Evolutionary conservation across 1,140 invertebrate genomes (phyloP).

Genomic region (Brachionus plicatilis): DNA sequence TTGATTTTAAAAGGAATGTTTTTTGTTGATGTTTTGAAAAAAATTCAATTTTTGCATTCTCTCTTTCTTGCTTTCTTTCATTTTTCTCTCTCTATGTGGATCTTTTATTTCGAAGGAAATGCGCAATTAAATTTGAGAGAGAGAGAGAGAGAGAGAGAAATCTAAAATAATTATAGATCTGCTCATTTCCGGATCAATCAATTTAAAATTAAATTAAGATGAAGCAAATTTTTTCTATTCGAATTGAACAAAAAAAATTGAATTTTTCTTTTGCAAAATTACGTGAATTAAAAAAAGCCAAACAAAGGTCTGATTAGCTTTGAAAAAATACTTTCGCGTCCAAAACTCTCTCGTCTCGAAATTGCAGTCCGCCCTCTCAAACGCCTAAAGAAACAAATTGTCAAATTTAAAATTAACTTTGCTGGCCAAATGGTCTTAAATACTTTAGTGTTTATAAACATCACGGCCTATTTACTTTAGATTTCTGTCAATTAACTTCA

Average conservation of each 20-base stretch:
- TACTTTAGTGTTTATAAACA: neutral
- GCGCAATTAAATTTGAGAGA: slow-evolving; percentile 20
- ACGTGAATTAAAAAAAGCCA: neutral
- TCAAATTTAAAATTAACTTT: neutral
- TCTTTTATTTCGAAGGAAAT: neutral
- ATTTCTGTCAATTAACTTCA: neutral
- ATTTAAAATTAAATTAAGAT: slow-evolving; percentile 29
- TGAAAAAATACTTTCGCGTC: neutral
- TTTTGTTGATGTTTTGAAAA: slow-evolving; percentile 7
- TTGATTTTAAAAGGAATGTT: slow-evolving; percentile 23
- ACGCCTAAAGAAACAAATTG: neutral
- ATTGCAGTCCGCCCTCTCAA: neutral
- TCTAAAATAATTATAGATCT: slow-evolving; percentile 31
- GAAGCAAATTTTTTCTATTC: neutral
- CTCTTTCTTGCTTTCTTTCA: neutral
- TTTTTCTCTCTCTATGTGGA: neutral
- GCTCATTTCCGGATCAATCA: slow-evolving; percentile 34
- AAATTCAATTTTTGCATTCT: neutral
- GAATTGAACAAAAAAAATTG: neutral
- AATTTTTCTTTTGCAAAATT: neutral
- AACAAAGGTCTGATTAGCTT: neutral
- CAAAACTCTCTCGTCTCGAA: neutral
- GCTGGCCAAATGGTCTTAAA: neutral
- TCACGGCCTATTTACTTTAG: neutral
- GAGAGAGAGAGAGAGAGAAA: neutral